phyloP scores from a whole-genome alignment of 2,113 vertebrate species.

The Microcebus griseorufus region DNA sequence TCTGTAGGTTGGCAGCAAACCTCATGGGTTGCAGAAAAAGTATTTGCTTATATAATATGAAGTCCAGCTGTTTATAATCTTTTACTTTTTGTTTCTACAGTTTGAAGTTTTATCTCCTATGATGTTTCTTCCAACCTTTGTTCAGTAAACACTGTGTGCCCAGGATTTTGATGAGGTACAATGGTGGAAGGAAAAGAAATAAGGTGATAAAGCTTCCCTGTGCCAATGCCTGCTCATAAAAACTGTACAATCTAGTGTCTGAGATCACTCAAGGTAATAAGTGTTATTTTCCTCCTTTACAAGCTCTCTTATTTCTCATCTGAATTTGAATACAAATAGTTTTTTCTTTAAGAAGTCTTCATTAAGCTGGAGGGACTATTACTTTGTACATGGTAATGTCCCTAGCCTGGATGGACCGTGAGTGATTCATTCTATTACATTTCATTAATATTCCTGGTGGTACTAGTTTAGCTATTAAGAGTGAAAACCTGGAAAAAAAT shows the following conservation, averaged over 20 bases:
- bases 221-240: neutral
- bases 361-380: constrained; percentile 37
- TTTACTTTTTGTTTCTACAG: neutral
- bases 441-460: constrained; percentile 42
- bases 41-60: neutral
- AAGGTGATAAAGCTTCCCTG: neutral
- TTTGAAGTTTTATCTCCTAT: neutral
- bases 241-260: neutral
- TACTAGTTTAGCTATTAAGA: neutral
- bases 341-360: constrained; percentile 49
- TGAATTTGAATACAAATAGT: constrained; percentile 37
- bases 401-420: constrained; percentile 10
- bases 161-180: neutral
- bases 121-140: neutral
- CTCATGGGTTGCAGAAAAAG: neutral
- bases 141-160: neutral
- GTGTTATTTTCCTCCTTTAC: neutral
- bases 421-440: constrained; percentile 52
- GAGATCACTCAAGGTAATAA: neutral
- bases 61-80: neutral
- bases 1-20: neutral
- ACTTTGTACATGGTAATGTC: neutral
- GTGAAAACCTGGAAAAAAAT: neutral
- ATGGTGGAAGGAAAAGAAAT: neutral
- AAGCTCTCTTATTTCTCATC: neutral